Conservation (phyloP, 1,140 invertebrate genomes). For the Hormaphis cornu region DNA sequence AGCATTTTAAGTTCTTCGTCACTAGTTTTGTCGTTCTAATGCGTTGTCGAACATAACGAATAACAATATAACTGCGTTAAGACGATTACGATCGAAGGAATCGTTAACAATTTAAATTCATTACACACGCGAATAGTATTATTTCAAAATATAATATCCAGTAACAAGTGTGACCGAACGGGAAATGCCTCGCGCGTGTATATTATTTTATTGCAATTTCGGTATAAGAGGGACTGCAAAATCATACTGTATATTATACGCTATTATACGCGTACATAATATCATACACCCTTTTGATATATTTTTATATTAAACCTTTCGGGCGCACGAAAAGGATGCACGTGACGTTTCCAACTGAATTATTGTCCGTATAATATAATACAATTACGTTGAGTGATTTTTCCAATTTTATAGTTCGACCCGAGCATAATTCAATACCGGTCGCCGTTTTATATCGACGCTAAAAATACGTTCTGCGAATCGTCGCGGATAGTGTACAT, state of each 20-base stretch:
- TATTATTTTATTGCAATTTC: too few relatives aligned
- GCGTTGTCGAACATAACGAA: too few relatives aligned
- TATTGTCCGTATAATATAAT: slow-evolving; percentile 14
- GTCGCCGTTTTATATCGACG: background rate
- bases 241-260: too few relatives aligned
- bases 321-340: slow-evolving; percentile 17
- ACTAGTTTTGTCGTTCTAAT: too few relatives aligned
- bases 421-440: background rate
- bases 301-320: slow-evolving; percentile 32
- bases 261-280: background rate
- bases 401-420: slow-evolving; percentile 14
- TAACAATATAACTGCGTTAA: too few relatives aligned
- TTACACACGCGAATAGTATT: too few relatives aligned
- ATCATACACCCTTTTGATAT: slow-evolving; percentile 25
- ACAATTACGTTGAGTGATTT: slow-evolving; percentile 26
- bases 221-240: slow-evolving; percentile 1
- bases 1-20: too few relatives aligned
- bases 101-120: too few relatives aligned
- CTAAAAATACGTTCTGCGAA: background rate
- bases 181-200: too few relatives aligned
- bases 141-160: slow-evolving; percentile 10
- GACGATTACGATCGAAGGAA: too few relatives aligned
- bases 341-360: slow-evolving; percentile 28
- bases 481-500: too few relatives aligned
- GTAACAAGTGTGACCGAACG: too few relatives aligned